These are phyloP conservation scores for Hermodice carunculata DNA, from an alignment of 2,888 invertebrate species.

Conservation along the genomic window DNA sequence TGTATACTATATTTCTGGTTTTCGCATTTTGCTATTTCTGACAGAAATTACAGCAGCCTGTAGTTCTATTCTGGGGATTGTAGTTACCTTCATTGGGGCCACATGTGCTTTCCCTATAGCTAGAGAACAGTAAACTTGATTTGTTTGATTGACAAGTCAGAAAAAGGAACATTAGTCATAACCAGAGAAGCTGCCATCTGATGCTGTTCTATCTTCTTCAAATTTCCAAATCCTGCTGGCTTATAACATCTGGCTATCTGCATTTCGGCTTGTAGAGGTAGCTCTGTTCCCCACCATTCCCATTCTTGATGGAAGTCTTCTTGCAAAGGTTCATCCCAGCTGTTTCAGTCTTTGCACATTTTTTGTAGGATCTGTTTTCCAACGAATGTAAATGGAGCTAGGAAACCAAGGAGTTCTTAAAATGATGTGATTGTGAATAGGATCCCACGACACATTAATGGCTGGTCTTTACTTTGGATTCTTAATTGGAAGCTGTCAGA, in stretches of 20 bases:
- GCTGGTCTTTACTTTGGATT: conserved; percentile 30
- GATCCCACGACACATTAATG: conserved; percentile 37
- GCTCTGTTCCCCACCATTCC: conserved; percentile 1
- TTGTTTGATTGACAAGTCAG: neutral
- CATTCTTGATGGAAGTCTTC: conserved; percentile 11
- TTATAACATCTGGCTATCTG: conserved; percentile 11
- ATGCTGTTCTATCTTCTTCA: conserved; percentile 28
- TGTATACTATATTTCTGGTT: conserved; percentile 15
- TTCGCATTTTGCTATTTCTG: conserved; percentile 7
- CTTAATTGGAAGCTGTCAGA: conserved; percentile 1
- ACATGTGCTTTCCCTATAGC: conserved; percentile 31
- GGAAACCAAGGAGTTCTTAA: conserved; percentile 43
- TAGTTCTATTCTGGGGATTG: conserved; percentile 29
- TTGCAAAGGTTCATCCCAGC: conserved; percentile 42
- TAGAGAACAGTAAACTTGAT: conserved; percentile 24
- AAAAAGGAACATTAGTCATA: conserved; percentile 21
- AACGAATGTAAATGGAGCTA: conserved; percentile 36
- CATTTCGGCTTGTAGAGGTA: neutral
- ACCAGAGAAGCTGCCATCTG: conserved; percentile 28
- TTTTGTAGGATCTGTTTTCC: conserved; percentile 39
- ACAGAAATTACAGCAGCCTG: conserved; percentile 19
- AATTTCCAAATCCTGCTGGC: conserved; percentile 33
- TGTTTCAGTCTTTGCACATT: conserved; percentile 22
- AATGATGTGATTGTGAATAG: conserved; percentile 36
- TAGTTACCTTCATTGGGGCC: conserved; percentile 29